These are phyloP conservation scores for Oryctes rhinoceros DNA, from an alignment of 1,140 invertebrate genomes.

Conservation along the genomic window DNA sequence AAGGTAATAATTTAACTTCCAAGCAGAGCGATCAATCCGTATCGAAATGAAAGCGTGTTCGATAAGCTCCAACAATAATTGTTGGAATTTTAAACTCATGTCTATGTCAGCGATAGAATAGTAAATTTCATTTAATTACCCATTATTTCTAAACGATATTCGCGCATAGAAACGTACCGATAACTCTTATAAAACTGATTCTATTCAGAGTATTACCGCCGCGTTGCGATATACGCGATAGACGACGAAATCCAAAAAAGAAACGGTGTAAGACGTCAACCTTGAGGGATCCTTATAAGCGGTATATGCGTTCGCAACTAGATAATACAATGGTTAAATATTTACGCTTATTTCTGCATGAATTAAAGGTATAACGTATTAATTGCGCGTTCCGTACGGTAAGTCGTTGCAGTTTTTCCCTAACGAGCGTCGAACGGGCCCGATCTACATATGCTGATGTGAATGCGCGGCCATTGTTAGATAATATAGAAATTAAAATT, in stretches of 20 bases:
- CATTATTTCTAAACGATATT: background rate
- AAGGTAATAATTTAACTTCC: no score
- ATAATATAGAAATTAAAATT: background rate
- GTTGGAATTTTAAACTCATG: conserved; percentile 16
- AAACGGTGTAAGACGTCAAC: conserved; percentile 5
- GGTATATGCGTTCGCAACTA: background rate
- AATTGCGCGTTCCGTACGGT: background rate
- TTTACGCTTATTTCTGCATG: background rate
- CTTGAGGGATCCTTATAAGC: background rate
- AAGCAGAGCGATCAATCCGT: no score
- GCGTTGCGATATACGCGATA: background rate
- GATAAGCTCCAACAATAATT: no score
- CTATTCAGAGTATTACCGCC: background rate
- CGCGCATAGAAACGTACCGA: background rate
- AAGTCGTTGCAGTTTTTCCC: background rate
- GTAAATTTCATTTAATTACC: conserved; percentile 4
- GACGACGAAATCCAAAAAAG: conserved; percentile 3
- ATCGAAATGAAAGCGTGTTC: no score
- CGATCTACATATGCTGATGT: background rate
- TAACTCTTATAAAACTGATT: conserved; percentile 3
- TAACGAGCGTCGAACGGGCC: no score
- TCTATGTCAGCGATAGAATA: background rate
- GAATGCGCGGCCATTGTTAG: background rate
- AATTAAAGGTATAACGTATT: conserved; percentile 1
- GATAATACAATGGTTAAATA: conserved; percentile 1